These are phyloP conservation scores for Lepisosteus oculatus DNA, from an alignment of 2,113 vertebrate genomes.

Conservation along the genomic window DNA sequence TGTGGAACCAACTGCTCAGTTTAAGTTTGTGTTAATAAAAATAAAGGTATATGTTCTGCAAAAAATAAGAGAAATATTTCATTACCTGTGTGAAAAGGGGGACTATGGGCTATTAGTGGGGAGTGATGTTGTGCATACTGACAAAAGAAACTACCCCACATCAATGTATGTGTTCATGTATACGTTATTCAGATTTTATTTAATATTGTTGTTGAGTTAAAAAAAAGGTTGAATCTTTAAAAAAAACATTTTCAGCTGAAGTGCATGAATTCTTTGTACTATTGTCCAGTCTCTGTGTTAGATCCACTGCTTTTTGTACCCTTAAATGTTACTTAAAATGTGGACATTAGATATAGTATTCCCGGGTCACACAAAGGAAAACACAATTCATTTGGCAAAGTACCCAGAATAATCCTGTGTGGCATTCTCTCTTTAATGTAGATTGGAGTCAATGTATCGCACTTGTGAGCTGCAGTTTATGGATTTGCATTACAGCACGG, in stretches of 20 bases:
- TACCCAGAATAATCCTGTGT: slow-evolving; percentile 2
- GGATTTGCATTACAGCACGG: background rate
- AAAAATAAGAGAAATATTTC: too few relatives aligned
- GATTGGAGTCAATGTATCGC: background rate
- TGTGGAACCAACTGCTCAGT: slow-evolving; percentile 57
- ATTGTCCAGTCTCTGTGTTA: background rate
- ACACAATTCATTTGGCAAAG: background rate
- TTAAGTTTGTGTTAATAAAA: slow-evolving; percentile 61
- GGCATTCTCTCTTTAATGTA: background rate
- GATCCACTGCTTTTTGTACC: slow-evolving; percentile 1
- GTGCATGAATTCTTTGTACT: too few relatives aligned
- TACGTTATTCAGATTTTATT: too few relatives aligned
- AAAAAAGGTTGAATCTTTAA: too few relatives aligned
- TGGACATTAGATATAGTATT: slow-evolving; percentile 24
- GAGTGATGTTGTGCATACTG: too few relatives aligned
- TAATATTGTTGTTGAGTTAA: too few relatives aligned
- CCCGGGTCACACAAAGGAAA: slow-evolving; percentile 44
- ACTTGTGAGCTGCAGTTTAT: background rate
- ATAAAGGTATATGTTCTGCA: too few relatives aligned
- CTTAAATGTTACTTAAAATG: slow-evolving; percentile 6
- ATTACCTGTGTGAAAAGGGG: too few relatives aligned
- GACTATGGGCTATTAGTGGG: too few relatives aligned
- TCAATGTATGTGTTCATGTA: slow-evolving; percentile 43
- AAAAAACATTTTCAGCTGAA: slow-evolving; percentile 1
- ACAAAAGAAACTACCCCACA: slow-evolving; percentile 32